phyloP scores from a whole-genome alignment of 1,140 invertebrate species.

The Steinernema khuongi region DNA sequence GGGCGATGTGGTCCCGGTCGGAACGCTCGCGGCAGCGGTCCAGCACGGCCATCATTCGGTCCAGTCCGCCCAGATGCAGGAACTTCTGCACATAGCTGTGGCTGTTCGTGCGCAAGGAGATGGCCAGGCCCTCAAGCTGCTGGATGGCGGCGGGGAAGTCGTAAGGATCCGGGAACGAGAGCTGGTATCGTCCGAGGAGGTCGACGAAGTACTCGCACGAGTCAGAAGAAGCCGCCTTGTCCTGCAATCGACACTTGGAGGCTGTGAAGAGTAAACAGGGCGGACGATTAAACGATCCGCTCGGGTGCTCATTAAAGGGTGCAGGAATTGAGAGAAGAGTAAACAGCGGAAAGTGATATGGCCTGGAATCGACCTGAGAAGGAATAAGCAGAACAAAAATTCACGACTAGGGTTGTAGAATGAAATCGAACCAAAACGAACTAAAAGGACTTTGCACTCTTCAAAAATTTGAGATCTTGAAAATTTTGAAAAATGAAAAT shows the following conservation, averaged over 20 bases:
- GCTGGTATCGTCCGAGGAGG: constrained; percentile 14
- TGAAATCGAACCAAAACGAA: no score
- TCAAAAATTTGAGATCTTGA: no score
- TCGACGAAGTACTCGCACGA: neutral
- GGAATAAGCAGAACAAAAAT: no score
- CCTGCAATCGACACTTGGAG: neutral
- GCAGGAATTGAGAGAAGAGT: neutral
- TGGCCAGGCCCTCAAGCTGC: neutral
- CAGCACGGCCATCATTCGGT: constrained; percentile 26
- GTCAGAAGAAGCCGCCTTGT: neutral
- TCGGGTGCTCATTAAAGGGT: neutral
- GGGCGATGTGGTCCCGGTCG: constrained; percentile 36
- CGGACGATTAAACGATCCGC: neutral
- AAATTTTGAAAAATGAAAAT: no score
- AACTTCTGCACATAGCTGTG: constrained; percentile 42
- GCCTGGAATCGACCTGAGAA: no score
- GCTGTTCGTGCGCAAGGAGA: neutral
- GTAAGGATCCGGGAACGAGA: constrained; percentile 20
- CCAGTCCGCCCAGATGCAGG: constrained; percentile 36
- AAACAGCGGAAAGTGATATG: no score
- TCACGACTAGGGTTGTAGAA: no score
- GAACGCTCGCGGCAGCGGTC: constrained; percentile 29
- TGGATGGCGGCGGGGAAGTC: constrained; percentile 1
- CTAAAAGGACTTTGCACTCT: no score
- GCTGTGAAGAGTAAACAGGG: neutral